Conservation (phyloP, 2,888 invertebrate genomes). For the Patella ulyssiponensis region DNA sequence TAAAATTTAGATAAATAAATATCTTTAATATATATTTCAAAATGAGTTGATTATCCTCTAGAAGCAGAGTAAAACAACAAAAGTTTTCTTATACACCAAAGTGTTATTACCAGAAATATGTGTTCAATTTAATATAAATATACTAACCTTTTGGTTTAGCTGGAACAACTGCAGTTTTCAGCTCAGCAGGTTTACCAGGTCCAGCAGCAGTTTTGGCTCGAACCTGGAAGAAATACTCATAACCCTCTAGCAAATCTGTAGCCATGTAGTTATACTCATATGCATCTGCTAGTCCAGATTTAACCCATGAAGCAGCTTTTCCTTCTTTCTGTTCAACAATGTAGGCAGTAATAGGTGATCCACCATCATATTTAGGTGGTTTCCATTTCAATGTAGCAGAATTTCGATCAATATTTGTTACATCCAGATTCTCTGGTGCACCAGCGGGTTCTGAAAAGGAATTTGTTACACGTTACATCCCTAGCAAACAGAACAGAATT, state of each 20-base stretch:
- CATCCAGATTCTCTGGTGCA: slow-evolving; percentile 56
- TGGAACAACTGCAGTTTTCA: slow-evolving; percentile 55
- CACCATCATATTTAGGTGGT: slow-evolving; percentile 68
- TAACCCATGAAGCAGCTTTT: slow-evolving; percentile 48
- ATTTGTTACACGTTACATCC: neutral
- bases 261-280: slow-evolving; percentile 44
- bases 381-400: slow-evolving; percentile 67
- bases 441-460: slow-evolving; percentile 53
- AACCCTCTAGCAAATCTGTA: slow-evolving; percentile 60
- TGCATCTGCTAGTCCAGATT: slow-evolving; percentile 49
- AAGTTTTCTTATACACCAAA: no score
- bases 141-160: slow-evolving; percentile 79
- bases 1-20: slow-evolving; percentile 30
- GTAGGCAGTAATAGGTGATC: slow-evolving; percentile 58
- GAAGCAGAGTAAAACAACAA: no score
- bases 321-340: slow-evolving; percentile 59
- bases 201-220: slow-evolving; percentile 67
- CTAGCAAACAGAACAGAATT: neutral
- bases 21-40: neutral
- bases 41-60: no score
- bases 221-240: slow-evolving; percentile 69
- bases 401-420: slow-evolving; percentile 49
- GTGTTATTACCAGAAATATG: no score
- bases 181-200: slow-evolving; percentile 52
- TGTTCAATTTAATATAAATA: neutral